A percentile compares a stretch with the other conserved stretches of the same genome.
phyloP scores from a whole-genome alignment of 2,113 vertebrate species.

The Rhinichthys klamathensis region DNA sequence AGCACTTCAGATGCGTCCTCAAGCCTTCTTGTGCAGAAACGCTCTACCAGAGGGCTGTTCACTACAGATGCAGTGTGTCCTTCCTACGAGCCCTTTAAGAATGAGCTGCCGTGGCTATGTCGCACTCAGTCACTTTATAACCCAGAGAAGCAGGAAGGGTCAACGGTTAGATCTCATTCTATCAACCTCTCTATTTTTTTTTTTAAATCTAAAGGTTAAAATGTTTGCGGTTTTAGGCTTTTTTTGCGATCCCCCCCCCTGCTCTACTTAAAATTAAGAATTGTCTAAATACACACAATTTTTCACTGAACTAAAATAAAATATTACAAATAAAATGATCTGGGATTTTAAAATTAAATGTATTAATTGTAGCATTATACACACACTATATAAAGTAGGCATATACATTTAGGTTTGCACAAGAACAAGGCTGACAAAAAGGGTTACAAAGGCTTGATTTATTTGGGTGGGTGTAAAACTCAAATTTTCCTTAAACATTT shows the following conservation, averaged over 20 bases:
- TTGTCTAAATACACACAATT: not conserved
- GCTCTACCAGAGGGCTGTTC: constrained; percentile 28
- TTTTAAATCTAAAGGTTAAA: not conserved
- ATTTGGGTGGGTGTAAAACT: no score
- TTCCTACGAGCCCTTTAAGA: constrained; percentile 31
- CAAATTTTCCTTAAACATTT: not conserved
- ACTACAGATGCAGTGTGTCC: not conserved
- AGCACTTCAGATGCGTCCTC: constrained; percentile 60
- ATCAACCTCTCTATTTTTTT: not conserved
- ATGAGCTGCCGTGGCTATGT: not conserved
- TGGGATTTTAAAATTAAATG: no score
- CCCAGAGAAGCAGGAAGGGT: constrained; percentile 15
- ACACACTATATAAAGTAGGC: not conserved
- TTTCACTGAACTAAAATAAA: not conserved
- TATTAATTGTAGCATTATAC: not conserved
- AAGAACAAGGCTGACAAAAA: no score
- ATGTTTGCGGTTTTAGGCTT: not conserved
- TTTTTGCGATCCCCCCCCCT: not conserved
- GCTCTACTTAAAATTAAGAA: not conserved
- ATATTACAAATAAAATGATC: not conserved
- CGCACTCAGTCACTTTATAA: constrained; percentile 1
- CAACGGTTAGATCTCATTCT: constrained; percentile 25
- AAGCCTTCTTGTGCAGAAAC: constrained; percentile 23
- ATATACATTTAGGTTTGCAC: no score
- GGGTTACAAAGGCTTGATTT: no score